Conservation (phyloP, 1,140 invertebrate genomes). For the Acromyrmex charruanus region DNA sequence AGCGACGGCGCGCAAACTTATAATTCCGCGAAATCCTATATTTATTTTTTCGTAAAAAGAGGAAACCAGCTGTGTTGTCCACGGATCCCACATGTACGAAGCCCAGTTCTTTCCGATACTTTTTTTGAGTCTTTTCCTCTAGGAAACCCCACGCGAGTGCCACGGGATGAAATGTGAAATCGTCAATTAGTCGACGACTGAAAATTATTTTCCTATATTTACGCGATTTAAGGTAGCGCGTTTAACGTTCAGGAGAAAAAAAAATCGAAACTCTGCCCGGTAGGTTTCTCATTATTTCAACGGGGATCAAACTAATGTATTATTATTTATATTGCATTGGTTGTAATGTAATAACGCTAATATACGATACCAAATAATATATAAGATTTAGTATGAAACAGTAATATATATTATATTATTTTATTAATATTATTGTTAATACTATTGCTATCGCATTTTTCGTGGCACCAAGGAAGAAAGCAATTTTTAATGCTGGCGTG, state of each 20-base stretch:
- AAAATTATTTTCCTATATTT: slow-evolving; percentile 52
- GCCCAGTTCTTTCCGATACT: not conserved
- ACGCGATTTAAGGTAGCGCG: slow-evolving; percentile 25
- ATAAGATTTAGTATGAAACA: slow-evolving; percentile 34
- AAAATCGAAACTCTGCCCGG: slow-evolving; percentile 1
- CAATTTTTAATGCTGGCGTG: slow-evolving; percentile 9
- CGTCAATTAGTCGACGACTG: slow-evolving; percentile 35
- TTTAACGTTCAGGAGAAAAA: slow-evolving; percentile 16
- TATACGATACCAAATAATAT: slow-evolving; percentile 51
- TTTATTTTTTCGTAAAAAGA: slow-evolving; percentile 43
- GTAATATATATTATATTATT: slow-evolving; percentile 51
- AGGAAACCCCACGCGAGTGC: slow-evolving; percentile 1
- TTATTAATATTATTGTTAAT: slow-evolving; percentile 50
- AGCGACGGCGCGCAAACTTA: slow-evolving; percentile 7
- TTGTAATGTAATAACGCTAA: slow-evolving; percentile 9
- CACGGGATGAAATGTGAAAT: slow-evolving; percentile 32
- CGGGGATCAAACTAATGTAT: slow-evolving; percentile 20
- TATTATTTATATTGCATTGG: slow-evolving; percentile 27
- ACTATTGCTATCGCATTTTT: slow-evolving; percentile 25
- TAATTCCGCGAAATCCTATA: slow-evolving; percentile 23
- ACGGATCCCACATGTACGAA: not conserved
- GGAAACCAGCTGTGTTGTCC: slow-evolving; percentile 32
- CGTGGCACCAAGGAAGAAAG: not conserved
- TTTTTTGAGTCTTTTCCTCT: not conserved
- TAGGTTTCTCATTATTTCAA: slow-evolving; percentile 25